These are phyloP conservation scores for Cremastobaeus sp. DNA, from an alignment of 2,888 invertebrate genomes.

Conservation along the genomic window DNA sequence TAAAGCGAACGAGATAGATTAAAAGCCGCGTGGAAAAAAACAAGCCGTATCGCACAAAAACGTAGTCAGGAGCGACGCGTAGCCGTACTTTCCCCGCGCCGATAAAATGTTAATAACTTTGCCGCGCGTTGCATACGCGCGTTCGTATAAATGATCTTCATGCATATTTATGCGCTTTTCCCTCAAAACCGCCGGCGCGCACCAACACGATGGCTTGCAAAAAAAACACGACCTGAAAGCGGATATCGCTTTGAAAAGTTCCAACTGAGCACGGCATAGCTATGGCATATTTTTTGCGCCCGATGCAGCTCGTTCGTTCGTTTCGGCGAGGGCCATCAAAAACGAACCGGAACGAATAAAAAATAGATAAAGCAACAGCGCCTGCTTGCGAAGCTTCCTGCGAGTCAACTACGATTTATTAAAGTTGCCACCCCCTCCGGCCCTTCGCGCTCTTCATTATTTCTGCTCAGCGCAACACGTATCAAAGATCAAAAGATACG, in stretches of 20 bases:
- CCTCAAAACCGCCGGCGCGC: conserved; percentile 73
- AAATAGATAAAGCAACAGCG: conserved; percentile 57
- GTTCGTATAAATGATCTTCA: conserved; percentile 76
- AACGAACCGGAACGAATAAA: conserved; percentile 49
- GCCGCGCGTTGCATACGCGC: conserved; percentile 61
- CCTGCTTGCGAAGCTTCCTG: conserved; percentile 49
- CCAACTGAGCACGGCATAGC: conserved; percentile 66
- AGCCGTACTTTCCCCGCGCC: conserved; percentile 54
- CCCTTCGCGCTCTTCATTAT: conserved; percentile 46
- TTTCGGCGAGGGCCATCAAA: conserved; percentile 55
- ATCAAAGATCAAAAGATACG: conserved; percentile 53
- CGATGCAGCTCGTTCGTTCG: conserved; percentile 49
- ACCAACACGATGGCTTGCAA: conserved; percentile 70
- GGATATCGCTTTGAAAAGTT: conserved; percentile 76
- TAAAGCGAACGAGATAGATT: conserved; percentile 14
- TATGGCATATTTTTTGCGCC: conserved; percentile 58
- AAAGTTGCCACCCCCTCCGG: conserved; percentile 25
- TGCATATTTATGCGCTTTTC: conserved; percentile 77
- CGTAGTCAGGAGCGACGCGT: conserved; percentile 14
- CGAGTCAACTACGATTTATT: conserved; percentile 58
- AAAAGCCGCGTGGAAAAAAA: conserved; percentile 33
- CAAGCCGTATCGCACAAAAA: conserved; percentile 28
- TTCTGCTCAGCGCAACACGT: conserved; percentile 29
- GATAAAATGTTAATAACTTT: conserved; percentile 73
- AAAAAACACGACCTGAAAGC: conserved; percentile 71